A percentile compares a stretch with the other conserved stretches of the same genome.
Evolutionary conservation across 2,888 invertebrate genomes (phyloP).

Genomic region (Lomographa bimaculata): DNA sequence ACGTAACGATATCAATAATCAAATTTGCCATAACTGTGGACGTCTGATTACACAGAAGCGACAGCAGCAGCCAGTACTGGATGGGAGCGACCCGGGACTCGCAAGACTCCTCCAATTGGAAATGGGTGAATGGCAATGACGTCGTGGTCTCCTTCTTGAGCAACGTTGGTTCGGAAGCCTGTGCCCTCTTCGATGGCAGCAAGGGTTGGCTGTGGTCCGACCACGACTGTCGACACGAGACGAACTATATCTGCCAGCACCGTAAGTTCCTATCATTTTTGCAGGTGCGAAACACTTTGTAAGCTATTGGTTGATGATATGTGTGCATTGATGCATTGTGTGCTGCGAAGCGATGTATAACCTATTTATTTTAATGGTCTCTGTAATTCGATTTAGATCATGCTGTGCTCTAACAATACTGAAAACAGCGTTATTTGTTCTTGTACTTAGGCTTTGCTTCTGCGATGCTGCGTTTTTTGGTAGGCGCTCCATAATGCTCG

Average conservation of each 20-base stretch:
- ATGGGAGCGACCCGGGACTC: constrained; percentile 96
- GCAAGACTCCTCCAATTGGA: constrained; percentile 91
- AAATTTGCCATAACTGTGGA: constrained; percentile 7
- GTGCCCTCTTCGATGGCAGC: constrained; percentile 95
- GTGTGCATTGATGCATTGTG: constrained; percentile 3
- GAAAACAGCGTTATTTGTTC: no score
- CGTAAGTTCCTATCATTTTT: constrained; percentile 85
- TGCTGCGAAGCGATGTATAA: constrained; percentile 8
- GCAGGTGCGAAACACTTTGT: constrained; percentile 29
- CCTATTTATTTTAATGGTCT: background rate
- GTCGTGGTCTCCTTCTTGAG: constrained; percentile 97
- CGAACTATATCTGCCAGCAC: constrained; percentile 97
- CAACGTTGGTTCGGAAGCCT: constrained; percentile 91
- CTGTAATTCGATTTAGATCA: no score
- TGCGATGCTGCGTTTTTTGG: no score
- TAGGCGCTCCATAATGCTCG: constrained; percentile 2
- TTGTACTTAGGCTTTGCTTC: no score
- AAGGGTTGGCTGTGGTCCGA: constrained; percentile 98
- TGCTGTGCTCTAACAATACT: no score
- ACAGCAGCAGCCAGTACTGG: constrained; percentile 97
- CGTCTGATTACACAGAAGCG: constrained; percentile 84
- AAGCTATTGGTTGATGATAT: no score
- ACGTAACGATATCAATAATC: no score
- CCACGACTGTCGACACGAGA: constrained; percentile 91
- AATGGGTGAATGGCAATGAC: constrained; percentile 95